Evolutionary conservation across 1,140 invertebrate species (phyloP), one percentile per base, ranked within the genome.

Genomic region (Sesamia nonagrioides): DNA sequence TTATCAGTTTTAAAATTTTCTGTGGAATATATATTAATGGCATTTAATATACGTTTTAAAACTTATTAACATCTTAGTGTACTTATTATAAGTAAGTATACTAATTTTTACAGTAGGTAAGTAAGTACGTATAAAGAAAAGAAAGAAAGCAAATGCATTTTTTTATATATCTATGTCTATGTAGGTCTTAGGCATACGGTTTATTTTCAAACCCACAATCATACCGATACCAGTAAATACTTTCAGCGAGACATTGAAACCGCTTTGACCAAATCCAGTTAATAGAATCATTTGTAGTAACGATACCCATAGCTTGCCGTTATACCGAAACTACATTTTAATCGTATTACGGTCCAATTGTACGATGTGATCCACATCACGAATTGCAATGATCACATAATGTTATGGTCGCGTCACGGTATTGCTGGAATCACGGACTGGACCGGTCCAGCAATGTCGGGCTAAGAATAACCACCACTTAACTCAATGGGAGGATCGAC

Each of bases 301-400:
- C 69, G 8, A 56, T 52, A 72, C 69, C 33, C 35, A 56, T 56
- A 33, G 21, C 50, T 72, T 54, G 27, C 69, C 69, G 50, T 54
- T 56, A 72, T 52, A 72, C 27, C 33, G n/a, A 72, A 72, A 72
- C 27, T 52, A 50, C 69, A 54, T 72, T 72, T 72, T 56, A 72
- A 72, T 72, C 48, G 48, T 72, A 72, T 54, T 72, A 54, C 69
- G 27, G 69, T 54, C 35, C 68, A 54, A 72, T 72, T 72, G 69
- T 40, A 72, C 50, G 69, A 52, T 52, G 50, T 37, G 48, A 52
- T 54, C 69, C 35, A 40, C n/a, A 54, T 54, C 33, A 54, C 48
- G 50, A 54, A 72, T 40, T 63, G 60, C 60, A 63, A 63, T 72
- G 69, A 56, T 54, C 69, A 54, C 27, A 72, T 56, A 72, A 72